phyloP scores from a whole-genome alignment of 1,140 invertebrate species.

The Spodoptera frugiperda region DNA sequence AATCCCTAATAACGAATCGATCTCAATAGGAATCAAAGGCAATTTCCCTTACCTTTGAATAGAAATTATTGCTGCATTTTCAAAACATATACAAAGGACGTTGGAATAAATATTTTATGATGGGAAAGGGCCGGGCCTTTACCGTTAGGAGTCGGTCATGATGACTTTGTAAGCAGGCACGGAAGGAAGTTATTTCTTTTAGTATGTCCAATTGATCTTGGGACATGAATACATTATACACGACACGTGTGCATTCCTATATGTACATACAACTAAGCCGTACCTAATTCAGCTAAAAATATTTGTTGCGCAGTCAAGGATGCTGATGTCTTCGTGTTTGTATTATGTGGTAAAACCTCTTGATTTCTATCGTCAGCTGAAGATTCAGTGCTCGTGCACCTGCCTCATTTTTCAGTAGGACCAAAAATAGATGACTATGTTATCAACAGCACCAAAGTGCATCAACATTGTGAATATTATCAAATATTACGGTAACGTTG shows the following conservation, averaged over 20 bases:
- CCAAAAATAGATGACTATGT: background rate
- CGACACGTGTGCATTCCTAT: background rate
- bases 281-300: too few relatives aligned
- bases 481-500: background rate
- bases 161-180: conserved; percentile 1
- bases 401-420: too few relatives aligned
- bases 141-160: conserved; percentile 3
- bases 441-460: background rate
- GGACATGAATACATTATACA: background rate
- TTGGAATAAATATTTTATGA: conserved; percentile 5
- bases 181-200: conserved; percentile 27
- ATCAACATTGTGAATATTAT: background rate
- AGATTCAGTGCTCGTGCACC: too few relatives aligned
- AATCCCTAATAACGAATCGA: background rate
- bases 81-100: conserved; percentile 2
- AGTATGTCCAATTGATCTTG: background rate
- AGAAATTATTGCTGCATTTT: background rate
- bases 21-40: background rate
- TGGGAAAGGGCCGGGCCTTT: conserved; percentile 16
- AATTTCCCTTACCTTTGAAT: background rate
- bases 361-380: too few relatives aligned
- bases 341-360: too few relatives aligned
- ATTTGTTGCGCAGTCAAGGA: too few relatives aligned
- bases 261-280: too few relatives aligned
- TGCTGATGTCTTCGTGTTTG: too few relatives aligned